Base-by-base conservation (phyloP, 2,888 invertebrate species). In the Cyaniris semiargus region DNA sequence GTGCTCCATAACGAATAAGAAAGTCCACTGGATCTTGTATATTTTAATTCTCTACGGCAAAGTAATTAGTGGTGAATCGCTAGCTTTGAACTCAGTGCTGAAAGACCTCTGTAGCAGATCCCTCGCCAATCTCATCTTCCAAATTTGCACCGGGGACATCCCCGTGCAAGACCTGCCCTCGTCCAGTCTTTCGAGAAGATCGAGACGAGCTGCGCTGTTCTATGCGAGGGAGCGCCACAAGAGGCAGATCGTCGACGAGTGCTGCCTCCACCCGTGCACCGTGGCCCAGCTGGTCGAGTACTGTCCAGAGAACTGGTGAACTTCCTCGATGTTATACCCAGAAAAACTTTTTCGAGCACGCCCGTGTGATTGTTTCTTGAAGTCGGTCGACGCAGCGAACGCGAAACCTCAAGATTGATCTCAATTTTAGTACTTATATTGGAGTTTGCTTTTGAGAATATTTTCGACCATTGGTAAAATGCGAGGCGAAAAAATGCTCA, bases 281-380 rank as follows among this genome's bases (percentile, higher is more conserved):
- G 83, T 93, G 18, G 84, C 88, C 3, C 86, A 92, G 79, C 81
- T 93, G n/a, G 81, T 92, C 21, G 85, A 90, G 70, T 93, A 92
- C 79, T 93, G 93, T 81, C 90, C 91, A 15, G 90, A 91, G 53
- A 86, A 85, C 78, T 92, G 90, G 90, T 92, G 89, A 91, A 83
- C 15, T 77, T 48, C 10, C 72, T 56, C 0, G 15, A 56, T 70
- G 21, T 5, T 15, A 23, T 13, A 48, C 48, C 10, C 18, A 48
- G 44, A 74, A 44, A 74, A 74, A 53, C 74, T n/a, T 74, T 74
- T 53, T 31, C 23, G 70, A 31, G 48, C 70, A 76, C 70, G 23
- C 23, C 23, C 8, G 70, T 48, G 38, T 76, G 38, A 23, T 38
- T 72, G 15, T 38, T 70, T 27, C 21, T 53, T 66, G 72, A 56